These are phyloP conservation scores for Drosophila kanapiae DNA, from an alignment of 1,140 invertebrate genomes.

Conservation along the genomic window DNA sequence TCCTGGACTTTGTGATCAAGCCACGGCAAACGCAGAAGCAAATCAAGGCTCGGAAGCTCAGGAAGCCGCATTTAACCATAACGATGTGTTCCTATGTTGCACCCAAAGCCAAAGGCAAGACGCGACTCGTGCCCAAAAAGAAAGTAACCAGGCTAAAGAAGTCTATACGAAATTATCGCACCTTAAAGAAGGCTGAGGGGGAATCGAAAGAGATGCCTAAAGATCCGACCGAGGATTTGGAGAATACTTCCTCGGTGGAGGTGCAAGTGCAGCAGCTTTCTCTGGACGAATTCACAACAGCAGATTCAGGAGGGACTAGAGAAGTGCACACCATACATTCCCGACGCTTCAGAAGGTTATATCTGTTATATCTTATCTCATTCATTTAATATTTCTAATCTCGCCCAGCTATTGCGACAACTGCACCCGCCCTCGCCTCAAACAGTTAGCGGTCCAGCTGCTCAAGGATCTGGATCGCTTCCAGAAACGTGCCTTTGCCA, in stretches of 20 bases:
- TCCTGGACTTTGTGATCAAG: slow-evolving; percentile 63
- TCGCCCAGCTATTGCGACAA: slow-evolving; percentile 76
- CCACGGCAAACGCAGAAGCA: slow-evolving; percentile 33
- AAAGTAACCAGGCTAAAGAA: slow-evolving; percentile 58
- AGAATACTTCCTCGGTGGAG: neutral
- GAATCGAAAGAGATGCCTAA: neutral
- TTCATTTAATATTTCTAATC: neutral
- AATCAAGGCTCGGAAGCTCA: slow-evolving; percentile 22
- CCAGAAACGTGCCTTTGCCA: slow-evolving; percentile 87
- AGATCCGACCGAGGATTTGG: neutral
- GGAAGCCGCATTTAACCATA: slow-evolving; percentile 25
- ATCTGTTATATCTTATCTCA: neutral
- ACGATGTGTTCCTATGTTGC: slow-evolving; percentile 3
- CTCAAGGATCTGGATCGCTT: slow-evolving; percentile 87
- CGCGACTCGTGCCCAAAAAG: slow-evolving; percentile 48
- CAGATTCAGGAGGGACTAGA: too few relatives aligned
- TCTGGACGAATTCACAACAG: neutral
- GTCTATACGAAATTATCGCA: slow-evolving; percentile 50
- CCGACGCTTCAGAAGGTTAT: slow-evolving; percentile 73
- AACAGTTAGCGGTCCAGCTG: slow-evolving; percentile 69
- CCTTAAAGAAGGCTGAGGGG: slow-evolving; percentile 12
- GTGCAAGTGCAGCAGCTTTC: slow-evolving; percentile 19
- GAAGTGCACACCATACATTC: slow-evolving; percentile 56
- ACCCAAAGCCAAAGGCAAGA: slow-evolving; percentile 63
- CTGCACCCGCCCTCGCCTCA: slow-evolving; percentile 61